Evolutionary conservation across 2,113 vertebrate genomes (phyloP), one percentile per base, ranked within the genome.

Genomic region (Dicrurus megarhynchus): DNA sequence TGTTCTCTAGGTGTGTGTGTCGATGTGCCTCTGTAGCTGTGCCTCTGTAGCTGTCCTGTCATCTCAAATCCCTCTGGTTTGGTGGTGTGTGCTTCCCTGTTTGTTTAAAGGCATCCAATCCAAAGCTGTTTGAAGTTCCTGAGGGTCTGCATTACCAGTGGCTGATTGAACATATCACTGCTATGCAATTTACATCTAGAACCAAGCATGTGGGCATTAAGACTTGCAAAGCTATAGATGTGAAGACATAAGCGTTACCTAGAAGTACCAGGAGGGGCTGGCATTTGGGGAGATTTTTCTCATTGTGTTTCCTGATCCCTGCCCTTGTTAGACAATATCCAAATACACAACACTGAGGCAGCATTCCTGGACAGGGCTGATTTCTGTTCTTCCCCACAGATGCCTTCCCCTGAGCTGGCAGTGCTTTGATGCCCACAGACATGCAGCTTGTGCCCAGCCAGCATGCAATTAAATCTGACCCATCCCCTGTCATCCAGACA

Each of bases 321-420:
- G 3, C 5, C 28, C 32, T 22, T 57, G 15, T 28, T 69, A 47
- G 23, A 47, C 39, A 50, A 9, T 14, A 27, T 30, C 22, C 49
- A 82, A 39, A 37, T 3, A 10, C 17, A 11, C 0, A 0, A 1
- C 2, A 8, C 20, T 28, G 24, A 30, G 50, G 60, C 4, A 6
- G 8, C 28, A 28, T 52, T 78, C 32, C 24, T 6, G 1, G 14
- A 37, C 61, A 77, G 52, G 75, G 50, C 41, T 55, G 21, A 6
- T 30, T 64, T 70, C 50, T 89, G 12, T 26, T 61, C 59, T 32
- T 69, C n/a, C 30, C 55, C 41, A 22, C 32, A 14, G 53, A 50
- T 3, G 9, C 33, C 61, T 42, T 57, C 42, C 27, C 13, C 55
- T 81, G n/a, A 46, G 47, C 46, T 46, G 50, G 50, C 7, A 3